Percentiles rank a stretch among this genome's conserved stretches.
These are phyloP conservation scores for Hydrolagus colliei DNA, from an alignment of 2,797 vertebrate species.

Conservation along the genomic window DNA sequence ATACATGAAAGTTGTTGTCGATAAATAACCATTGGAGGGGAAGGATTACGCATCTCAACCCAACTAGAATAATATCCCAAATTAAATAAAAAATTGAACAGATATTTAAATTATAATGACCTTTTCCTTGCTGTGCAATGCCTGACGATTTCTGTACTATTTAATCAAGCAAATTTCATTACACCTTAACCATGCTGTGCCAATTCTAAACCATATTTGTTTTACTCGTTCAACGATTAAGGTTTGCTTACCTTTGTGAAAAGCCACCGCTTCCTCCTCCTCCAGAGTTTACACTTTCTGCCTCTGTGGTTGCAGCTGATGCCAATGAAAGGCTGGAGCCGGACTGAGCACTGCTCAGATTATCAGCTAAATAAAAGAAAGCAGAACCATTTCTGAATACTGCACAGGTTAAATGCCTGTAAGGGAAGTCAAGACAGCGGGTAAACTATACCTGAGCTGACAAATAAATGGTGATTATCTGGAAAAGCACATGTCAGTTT, in stretches of 20 bases:
- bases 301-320: slow-evolving; percentile 85
- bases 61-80: too few species aligned
- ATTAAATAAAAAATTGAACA: too few species aligned
- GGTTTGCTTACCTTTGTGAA: slow-evolving; percentile 24
- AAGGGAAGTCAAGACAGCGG: neutral
- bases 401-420: neutral
- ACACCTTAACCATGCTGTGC: too few species aligned
- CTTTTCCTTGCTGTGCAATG: too few species aligned
- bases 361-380: slow-evolving; percentile 63
- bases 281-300: slow-evolving; percentile 85
- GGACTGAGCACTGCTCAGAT: slow-evolving; percentile 80
- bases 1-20: too few species aligned
- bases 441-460: neutral
- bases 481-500: neutral
- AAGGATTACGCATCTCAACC: too few species aligned
- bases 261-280: slow-evolving; percentile 47
- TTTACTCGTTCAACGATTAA: too few species aligned
- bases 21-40: too few species aligned
- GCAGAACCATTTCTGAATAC: neutral
- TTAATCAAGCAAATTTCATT: too few species aligned
- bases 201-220: too few species aligned
- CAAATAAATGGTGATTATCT: neutral
- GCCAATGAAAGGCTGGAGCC: slow-evolving; percentile 91
- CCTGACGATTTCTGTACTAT: too few species aligned
- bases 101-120: too few species aligned